Evolutionary conservation across 2,797 vertebrate genomes (phyloP).

Genomic region (Phoebastria nigripes): DNA sequence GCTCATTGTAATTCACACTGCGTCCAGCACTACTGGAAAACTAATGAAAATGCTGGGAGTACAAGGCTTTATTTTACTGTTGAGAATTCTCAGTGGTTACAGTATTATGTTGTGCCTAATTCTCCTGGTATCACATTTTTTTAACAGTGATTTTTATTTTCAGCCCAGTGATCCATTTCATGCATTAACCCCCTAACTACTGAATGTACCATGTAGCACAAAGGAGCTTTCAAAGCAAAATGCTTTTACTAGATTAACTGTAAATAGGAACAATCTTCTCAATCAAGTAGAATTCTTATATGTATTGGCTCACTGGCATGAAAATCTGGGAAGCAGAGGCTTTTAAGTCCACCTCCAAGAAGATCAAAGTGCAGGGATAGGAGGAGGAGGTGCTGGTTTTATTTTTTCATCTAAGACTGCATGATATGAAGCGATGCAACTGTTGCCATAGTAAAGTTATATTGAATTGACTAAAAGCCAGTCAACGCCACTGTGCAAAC

Average conservation of each 20-base stretch:
- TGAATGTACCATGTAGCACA: not conserved
- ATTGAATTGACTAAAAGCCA: slow-evolving; percentile 57
- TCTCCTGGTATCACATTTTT: slow-evolving; percentile 66
- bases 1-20: slow-evolving; percentile 80
- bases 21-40: slow-evolving; percentile 73
- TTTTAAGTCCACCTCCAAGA: slow-evolving; percentile 41
- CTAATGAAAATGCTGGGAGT: slow-evolving; percentile 80
- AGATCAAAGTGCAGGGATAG: not conserved
- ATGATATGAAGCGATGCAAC: slow-evolving; percentile 20
- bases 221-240: slow-evolving; percentile 39
- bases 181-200: slow-evolving; percentile 67
- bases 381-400: not conserved
- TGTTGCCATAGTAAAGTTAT: slow-evolving; percentile 70
- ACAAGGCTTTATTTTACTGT: slow-evolving; percentile 79
- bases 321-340: slow-evolving; percentile 7
- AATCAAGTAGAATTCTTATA: not conserved
- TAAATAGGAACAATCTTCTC: slow-evolving; percentile 21
- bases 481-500: not conserved
- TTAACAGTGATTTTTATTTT: slow-evolving; percentile 75
- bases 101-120: slow-evolving; percentile 72
- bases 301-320: not conserved
- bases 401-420: not conserved
- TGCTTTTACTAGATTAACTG: not conserved
- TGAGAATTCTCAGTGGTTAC: slow-evolving; percentile 76
- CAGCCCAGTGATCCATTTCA: slow-evolving; percentile 65